A percentile compares a stretch with the other conserved stretches of the same genome.
Conservation (phyloP, 2,888 invertebrate species). For the Harpagoxenus sublaevis region DNA sequence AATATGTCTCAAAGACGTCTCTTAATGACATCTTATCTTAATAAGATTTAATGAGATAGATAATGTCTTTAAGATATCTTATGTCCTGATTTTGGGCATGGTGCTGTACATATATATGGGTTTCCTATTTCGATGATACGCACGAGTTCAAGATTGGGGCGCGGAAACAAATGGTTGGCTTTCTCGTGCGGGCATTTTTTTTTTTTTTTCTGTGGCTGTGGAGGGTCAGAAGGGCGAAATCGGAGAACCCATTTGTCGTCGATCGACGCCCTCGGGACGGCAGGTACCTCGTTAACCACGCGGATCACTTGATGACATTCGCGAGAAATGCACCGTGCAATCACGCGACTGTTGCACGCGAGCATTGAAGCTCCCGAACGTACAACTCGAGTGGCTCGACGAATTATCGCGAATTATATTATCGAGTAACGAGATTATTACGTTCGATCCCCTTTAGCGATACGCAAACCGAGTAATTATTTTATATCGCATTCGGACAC, state of each 20-base stretch:
- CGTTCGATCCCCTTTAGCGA: neutral
- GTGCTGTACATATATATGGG: too few relatives aligned
- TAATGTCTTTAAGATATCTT: too few relatives aligned
- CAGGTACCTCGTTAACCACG: conserved; percentile 60
- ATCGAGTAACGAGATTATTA: neutral
- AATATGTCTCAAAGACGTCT: too few relatives aligned
- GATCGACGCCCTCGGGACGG: conserved; percentile 76
- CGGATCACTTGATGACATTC: conserved; percentile 59
- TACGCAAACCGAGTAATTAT: neutral
- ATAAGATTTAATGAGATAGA: too few relatives aligned
- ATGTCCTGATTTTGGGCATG: too few relatives aligned
- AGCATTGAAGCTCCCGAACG: conserved; percentile 56
- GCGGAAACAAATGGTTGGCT: neutral
- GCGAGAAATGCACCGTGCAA: conserved; percentile 51
- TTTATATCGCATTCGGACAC: conserved; percentile 7
- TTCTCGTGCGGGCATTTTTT: neutral
- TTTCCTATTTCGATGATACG: too few relatives aligned
- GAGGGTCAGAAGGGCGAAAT: conserved; percentile 65
- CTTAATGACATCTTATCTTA: too few relatives aligned
- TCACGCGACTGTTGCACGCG: conserved; percentile 47
- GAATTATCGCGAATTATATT: conserved; percentile 10
- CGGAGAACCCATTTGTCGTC: conserved; percentile 59
- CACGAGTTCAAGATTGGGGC: too few relatives aligned
- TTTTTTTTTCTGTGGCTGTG: conserved; percentile 48
- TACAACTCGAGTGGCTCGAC: conserved; percentile 22